Evolutionary conservation across 2,113 vertebrate genomes (phyloP), one percentile per base, ranked within the genome.

Genomic region (western clawed frog (Xenopus tropicalis)): DNA sequence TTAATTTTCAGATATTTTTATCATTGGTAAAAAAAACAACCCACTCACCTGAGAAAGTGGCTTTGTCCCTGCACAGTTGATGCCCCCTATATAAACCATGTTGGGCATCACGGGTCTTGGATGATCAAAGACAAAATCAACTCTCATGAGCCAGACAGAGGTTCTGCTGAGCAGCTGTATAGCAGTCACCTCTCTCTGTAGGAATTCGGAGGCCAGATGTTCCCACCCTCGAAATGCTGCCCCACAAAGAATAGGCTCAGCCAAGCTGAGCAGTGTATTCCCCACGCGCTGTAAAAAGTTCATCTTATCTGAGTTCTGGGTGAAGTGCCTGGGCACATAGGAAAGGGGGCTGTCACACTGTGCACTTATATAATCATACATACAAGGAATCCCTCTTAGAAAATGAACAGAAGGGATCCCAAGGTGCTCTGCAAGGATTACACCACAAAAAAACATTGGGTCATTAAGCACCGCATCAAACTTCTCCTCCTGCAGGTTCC

Each of bases 381-480:
- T 73, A 62, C 89, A 92, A 16, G 90, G 90, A 42, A 93, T 51
- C 6, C 84, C 87, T 1, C 82, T 80, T 63, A 90, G 58, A 56
- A 93, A 88, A 66, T 88, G 89, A 42, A 93, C 83, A 1, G 66
- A 78, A 0, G 92, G 57, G 89, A 83, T 1, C 79, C 80, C 57
- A 90, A 85, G 0, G 77, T 11, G 0, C 79, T 82, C 2, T 87
- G 79, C 46, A 89, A 77, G 48, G 90, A 66, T 56, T 85, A 85
- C 10, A 9, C 92, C 92, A n/a, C 90, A 93, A 0, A 88, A 88
- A 22, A 87, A 79, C 67, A 91, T 87, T 2, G 92, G 90, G 80
- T 93, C 90, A 0, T 88, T 90, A 0, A 93, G 85, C 52, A 92
- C 1, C 1, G 81, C 14, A 14, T 92, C 83, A 14, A 88, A 93